Conservation (phyloP, 2,113 vertebrate genomes). For the Pedionomus torquatus region DNA sequence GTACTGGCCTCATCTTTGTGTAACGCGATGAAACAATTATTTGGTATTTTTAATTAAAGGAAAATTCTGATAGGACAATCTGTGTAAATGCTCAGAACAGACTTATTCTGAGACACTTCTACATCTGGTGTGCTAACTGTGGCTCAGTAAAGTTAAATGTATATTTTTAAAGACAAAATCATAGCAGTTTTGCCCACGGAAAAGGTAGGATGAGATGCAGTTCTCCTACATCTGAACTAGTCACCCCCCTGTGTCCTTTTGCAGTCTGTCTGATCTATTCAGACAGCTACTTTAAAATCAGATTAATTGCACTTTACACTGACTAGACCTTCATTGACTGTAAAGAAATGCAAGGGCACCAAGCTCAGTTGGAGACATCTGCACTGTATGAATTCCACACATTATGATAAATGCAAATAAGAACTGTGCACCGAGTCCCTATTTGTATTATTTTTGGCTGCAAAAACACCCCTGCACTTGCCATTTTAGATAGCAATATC, state of each 20-base stretch:
- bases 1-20: background rate
- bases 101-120: constrained; percentile 37
- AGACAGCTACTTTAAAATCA: constrained; percentile 13
- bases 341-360: background rate
- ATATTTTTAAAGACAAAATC: constrained; percentile 42
- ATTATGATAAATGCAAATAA: background rate
- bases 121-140: constrained; percentile 50
- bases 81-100: constrained; percentile 17
- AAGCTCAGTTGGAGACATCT: constrained; percentile 7
- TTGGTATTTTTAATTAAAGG: background rate
- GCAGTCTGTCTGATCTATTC: background rate
- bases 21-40: background rate
- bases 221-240: constrained; percentile 41
- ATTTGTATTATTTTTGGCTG: background rate
- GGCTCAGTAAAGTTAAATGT: constrained; percentile 28
- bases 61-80: constrained; percentile 4
- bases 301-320: background rate
- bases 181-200: constrained; percentile 49
- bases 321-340: background rate
- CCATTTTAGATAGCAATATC: background rate
- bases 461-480: constrained; percentile 3
- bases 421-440: background rate
- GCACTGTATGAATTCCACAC: background rate
- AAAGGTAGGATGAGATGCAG: constrained; percentile 37
- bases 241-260: background rate